phyloP scores from a whole-genome alignment of 2,888 invertebrate species.

The Pandemis cinnamomeana region DNA sequence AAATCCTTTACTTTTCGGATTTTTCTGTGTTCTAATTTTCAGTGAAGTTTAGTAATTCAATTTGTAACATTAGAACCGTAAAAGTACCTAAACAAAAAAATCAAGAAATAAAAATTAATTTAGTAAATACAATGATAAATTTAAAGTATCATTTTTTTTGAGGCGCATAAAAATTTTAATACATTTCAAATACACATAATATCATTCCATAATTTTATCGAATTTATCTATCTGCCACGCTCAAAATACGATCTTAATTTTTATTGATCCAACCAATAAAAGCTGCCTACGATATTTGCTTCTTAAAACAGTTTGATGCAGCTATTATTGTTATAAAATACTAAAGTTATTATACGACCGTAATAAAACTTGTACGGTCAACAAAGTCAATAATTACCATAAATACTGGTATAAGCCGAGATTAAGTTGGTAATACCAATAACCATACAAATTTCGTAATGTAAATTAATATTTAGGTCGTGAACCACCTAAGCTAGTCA shows the following conservation, averaged over 20 bases:
- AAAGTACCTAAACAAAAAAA: too few species aligned
- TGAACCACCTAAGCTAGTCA: constrained; percentile 22
- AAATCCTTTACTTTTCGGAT: too few species aligned
- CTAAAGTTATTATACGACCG: constrained; percentile 23
- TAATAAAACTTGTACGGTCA: constrained; percentile 34
- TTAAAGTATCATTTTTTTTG: too few species aligned
- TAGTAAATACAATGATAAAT: too few species aligned
- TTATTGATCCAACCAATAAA: neutral
- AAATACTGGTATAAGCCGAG: constrained; percentile 36
- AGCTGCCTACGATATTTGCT: neutral
- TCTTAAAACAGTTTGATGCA: constrained; percentile 4
- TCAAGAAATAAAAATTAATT: too few species aligned
- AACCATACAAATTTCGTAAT: constrained; percentile 24
- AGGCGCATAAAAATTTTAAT: too few species aligned
- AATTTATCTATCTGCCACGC: neutral
- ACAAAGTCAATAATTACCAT: constrained; percentile 38
- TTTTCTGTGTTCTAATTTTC: too few species aligned
- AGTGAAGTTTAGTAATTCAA: too few species aligned
- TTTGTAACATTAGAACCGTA: too few species aligned
- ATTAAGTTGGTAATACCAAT: constrained; percentile 25
- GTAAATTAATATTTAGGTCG: constrained; percentile 30
- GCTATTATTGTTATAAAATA: constrained; percentile 26
- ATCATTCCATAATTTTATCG: neutral
- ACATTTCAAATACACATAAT: neutral
- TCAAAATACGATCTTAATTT: neutral